Conservation (phyloP, 2,797 vertebrate genomes). For the Galaxias olidus region DNA sequence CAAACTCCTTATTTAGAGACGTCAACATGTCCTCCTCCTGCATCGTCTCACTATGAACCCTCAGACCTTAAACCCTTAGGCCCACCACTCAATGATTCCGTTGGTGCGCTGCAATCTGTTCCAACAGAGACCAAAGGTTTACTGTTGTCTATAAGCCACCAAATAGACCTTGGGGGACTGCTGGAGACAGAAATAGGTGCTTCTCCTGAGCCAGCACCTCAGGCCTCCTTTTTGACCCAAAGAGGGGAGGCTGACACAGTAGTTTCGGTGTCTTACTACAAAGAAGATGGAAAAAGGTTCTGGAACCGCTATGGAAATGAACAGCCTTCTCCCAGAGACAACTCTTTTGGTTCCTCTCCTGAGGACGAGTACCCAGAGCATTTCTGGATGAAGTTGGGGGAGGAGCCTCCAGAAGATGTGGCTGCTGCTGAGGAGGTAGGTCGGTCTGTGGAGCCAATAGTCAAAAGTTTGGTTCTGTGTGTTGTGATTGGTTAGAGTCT, state of each 20-base stretch:
- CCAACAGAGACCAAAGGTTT: conserved; percentile 49
- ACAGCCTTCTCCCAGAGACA: conserved; percentile 38
- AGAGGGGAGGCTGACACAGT: conserved; percentile 60
- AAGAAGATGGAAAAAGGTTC: conserved; percentile 56
- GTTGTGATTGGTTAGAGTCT: background rate
- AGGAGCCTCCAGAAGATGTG: conserved; percentile 50
- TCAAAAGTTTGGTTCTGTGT: background rate
- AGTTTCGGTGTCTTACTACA: conserved; percentile 65
- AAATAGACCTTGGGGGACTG: conserved; percentile 81
- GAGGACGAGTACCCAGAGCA: conserved; percentile 70
- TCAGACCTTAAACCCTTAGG: conserved; percentile 14
- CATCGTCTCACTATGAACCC: conserved; percentile 10
- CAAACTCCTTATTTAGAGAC: conserved; percentile 37
- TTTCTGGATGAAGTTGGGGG: conserved; percentile 61
- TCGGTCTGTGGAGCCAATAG: conserved; percentile 46
- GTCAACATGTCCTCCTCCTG: background rate
- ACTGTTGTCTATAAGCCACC: conserved; percentile 80
- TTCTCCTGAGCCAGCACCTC: conserved; percentile 12
- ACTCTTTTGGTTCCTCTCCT: conserved; percentile 46
- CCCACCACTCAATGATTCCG: conserved; percentile 26
- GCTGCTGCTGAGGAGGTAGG: conserved; percentile 41
- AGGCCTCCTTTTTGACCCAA: conserved; percentile 24
- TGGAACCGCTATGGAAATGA: conserved; percentile 56
- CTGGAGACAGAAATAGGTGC: conserved; percentile 72
- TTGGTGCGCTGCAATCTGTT: conserved; percentile 7